Evolutionary conservation across 2,797 vertebrate genomes (phyloP).

Genomic region (Parotocinclus haroldoi): DNA sequence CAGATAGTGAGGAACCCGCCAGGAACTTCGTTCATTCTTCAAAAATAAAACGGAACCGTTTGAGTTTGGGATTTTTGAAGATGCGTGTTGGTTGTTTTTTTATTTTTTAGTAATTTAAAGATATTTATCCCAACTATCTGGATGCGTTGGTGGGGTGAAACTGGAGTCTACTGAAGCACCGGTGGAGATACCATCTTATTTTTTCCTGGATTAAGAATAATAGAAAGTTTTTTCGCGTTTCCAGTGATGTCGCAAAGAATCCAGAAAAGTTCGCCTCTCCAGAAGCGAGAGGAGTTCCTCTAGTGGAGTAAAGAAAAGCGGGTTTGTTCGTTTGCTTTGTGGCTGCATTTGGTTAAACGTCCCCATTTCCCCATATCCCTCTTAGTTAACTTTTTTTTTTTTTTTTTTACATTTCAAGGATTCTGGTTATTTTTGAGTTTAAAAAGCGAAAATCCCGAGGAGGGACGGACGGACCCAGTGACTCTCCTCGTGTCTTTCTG

Average conservation of each 20-base stretch:
- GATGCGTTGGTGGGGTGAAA: not conserved
- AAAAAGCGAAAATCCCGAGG: not conserved
- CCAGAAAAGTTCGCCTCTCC: slow-evolving; percentile 15
- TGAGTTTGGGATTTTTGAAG: too few relatives aligned
- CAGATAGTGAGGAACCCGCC: slow-evolving; percentile 16
- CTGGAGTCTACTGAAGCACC: not conserved
- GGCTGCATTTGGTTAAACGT: slow-evolving; percentile 31
- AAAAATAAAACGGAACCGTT: too few relatives aligned
- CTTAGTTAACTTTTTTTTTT: slow-evolving; percentile 39
- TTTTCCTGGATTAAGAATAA: not conserved
- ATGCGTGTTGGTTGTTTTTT: too few relatives aligned
- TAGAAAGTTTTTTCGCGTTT: slow-evolving; percentile 12
- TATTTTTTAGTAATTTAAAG: too few relatives aligned
- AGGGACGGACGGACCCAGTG: not conserved
- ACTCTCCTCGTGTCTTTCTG: slow-evolving; percentile 40
- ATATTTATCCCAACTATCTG: too few relatives aligned
- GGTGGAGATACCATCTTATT: not conserved
- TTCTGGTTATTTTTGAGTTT: not conserved
- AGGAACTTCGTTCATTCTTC: slow-evolving; percentile 38
- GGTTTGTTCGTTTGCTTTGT: slow-evolving; percentile 27
- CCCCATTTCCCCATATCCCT: slow-evolving; percentile 48
- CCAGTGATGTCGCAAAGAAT: slow-evolving; percentile 17
- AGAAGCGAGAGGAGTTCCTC: slow-evolving; percentile 15
- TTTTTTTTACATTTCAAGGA: not conserved
- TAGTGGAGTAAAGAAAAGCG: slow-evolving; percentile 28